phyloP scores from a whole-genome alignment of 2,797 vertebrate genomes.

The Danio choprae region DNA sequence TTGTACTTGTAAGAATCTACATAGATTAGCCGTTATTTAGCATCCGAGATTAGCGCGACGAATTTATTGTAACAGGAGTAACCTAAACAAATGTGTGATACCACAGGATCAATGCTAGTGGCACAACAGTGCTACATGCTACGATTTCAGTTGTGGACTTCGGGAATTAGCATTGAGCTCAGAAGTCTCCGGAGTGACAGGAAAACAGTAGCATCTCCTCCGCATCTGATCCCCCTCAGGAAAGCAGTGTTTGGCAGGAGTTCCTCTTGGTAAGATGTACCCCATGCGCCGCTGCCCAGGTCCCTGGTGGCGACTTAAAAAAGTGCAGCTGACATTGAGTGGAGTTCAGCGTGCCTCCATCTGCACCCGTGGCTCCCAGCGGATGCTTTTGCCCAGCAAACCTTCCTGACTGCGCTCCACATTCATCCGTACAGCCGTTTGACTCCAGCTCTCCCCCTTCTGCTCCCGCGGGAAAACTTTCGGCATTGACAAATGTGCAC shows the following conservation, averaged over 20 bases:
- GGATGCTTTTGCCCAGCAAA: constrained; percentile 51
- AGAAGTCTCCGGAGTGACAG: background rate
- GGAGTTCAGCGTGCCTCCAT: constrained; percentile 74
- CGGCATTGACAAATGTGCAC: constrained; percentile 37
- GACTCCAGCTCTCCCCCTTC: constrained; percentile 21
- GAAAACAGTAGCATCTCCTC: constrained; percentile 1
- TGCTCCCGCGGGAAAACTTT: background rate
- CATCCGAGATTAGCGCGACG: too few species aligned
- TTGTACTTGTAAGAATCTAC: background rate
- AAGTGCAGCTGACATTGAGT: constrained; percentile 73
- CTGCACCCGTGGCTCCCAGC: constrained; percentile 63
- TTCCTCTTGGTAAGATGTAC: constrained; percentile 38
- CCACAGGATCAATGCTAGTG: background rate
- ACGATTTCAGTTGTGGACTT: background rate
- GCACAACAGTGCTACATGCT: background rate
- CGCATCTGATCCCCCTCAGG: constrained; percentile 4
- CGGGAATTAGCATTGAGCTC: background rate
- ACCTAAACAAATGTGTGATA: too few species aligned
- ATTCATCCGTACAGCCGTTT: constrained; percentile 30
- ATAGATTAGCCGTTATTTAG: too few species aligned
- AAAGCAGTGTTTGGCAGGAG: constrained; percentile 24
- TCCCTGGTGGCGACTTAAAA: constrained; percentile 71
- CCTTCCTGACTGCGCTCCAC: constrained; percentile 31
- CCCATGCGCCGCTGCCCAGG: constrained; percentile 61
- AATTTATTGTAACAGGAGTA: too few species aligned